A percentile compares a stretch with the other conserved stretches of the same genome.
Evolutionary conservation across 2,888 invertebrate genomes (phyloP).

Genomic region (Chaetogeoica ovagalla): DNA sequence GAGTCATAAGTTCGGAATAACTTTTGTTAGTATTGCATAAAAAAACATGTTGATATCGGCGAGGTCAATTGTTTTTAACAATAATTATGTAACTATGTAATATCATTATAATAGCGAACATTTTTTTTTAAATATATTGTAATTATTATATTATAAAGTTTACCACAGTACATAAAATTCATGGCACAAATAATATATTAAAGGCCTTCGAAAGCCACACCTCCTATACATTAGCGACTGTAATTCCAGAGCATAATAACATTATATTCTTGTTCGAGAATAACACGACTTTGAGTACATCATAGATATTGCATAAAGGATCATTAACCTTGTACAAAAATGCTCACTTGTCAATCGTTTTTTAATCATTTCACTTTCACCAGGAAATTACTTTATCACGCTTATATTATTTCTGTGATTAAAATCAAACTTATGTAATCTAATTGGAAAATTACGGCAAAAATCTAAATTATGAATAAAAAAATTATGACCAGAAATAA

Average conservation of each 20-base stretch:
- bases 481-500: not conserved
- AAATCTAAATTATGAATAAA: not conserved
- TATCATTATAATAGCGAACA: too few relatives aligned
- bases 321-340: slow-evolving; percentile 20
- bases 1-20: too few relatives aligned
- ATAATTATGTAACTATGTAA: not conserved
- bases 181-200: not conserved
- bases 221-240: not conserved
- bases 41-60: not conserved
- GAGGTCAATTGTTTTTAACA: not conserved
- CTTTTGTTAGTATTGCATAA: too few relatives aligned
- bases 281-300: not conserved
- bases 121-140: too few relatives aligned
- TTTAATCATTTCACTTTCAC: slow-evolving; percentile 41
- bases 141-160: too few relatives aligned
- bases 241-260: too few relatives aligned
- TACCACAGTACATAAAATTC: too few relatives aligned
- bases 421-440: not conserved
- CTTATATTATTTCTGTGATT: not conserved
- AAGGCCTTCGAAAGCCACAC: not conserved
- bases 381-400: slow-evolving; percentile 28
- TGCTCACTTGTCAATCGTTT: not conserved
- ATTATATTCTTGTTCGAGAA: not conserved
- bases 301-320: not conserved
- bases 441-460: not conserved